phyloP scores from a whole-genome alignment of 1,140 invertebrate genomes.

The Pemphigus obesinymphae region DNA sequence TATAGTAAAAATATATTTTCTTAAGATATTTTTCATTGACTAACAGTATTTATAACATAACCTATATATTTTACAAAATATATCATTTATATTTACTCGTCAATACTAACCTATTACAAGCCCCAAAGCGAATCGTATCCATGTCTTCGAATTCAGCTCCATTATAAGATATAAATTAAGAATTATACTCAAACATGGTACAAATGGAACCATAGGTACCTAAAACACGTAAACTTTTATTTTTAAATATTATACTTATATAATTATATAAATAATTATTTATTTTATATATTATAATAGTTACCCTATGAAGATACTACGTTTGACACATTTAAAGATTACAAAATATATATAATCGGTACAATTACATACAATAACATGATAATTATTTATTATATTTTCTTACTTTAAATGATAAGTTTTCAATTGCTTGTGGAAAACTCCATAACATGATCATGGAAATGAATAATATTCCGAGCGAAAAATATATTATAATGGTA shows the following conservation, averaged over 20 bases:
- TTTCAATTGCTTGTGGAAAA: slow-evolving; percentile 6
- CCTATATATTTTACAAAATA: too few relatives aligned
- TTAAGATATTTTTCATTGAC: too few relatives aligned
- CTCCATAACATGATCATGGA: not conserved
- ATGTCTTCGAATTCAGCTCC: slow-evolving; percentile 60
- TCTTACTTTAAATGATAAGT: not conserved
- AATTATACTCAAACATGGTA: slow-evolving; percentile 65
- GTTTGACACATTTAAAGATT: too few relatives aligned
- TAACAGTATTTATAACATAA: too few relatives aligned
- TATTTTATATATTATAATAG: too few relatives aligned
- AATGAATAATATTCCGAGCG: not conserved
- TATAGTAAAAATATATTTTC: too few relatives aligned
- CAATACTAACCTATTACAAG: slow-evolving; percentile 52
- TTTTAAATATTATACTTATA: too few relatives aligned
- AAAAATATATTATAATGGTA: not conserved
- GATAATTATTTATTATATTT: not conserved
- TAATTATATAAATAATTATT: too few relatives aligned
- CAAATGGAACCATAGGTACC: slow-evolving; percentile 64
- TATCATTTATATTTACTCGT: too few relatives aligned
- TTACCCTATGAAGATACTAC: too few relatives aligned
- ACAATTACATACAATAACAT: too few relatives aligned
- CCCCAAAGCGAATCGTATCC: slow-evolving; percentile 64
- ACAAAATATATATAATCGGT: too few relatives aligned
- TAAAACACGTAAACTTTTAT: slow-evolving; percentile 22
- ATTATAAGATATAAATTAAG: slow-evolving; percentile 67